Conservation (phyloP, 2,888 invertebrate genomes). For the Ferdinandea cuprea region DNA sequence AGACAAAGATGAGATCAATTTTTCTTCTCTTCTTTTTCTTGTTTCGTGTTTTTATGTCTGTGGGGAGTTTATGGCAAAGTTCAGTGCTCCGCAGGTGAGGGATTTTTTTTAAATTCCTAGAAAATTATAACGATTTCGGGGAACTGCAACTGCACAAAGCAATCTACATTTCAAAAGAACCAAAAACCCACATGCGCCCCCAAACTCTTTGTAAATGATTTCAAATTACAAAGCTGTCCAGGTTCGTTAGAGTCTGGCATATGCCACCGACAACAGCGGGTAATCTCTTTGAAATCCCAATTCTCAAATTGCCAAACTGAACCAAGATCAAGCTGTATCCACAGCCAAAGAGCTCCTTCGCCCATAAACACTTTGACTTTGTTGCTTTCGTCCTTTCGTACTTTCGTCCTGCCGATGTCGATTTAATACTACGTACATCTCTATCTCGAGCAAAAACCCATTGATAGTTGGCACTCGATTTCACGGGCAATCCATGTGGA, state of each 20-base stretch:
- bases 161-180: slow-evolving; percentile 1
- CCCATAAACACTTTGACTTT: slow-evolving; percentile 31
- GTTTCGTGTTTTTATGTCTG: neutral
- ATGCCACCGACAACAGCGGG: neutral
- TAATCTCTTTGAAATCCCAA: slow-evolving; percentile 54
- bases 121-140: too few species aligned
- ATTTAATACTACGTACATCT: slow-evolving; percentile 45
- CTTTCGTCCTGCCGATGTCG: slow-evolving; percentile 9
- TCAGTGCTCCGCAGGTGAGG: slow-evolving; percentile 16
- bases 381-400: neutral
- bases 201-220: slow-evolving; percentile 33
- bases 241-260: neutral
- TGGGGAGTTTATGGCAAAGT: neutral
- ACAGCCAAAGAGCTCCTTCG: too few species aligned
- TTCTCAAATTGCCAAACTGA: slow-evolving; percentile 53
- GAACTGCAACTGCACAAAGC: neutral
- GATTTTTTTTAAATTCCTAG: neutral
- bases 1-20: slow-evolving; percentile 43
- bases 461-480: slow-evolving; percentile 74
- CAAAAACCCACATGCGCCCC: too few species aligned
- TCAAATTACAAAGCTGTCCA: slow-evolving; percentile 47
- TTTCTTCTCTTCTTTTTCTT: slow-evolving; percentile 6
- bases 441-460: slow-evolving; percentile 63
- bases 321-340: slow-evolving; percentile 44
- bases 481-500: slow-evolving; percentile 69